These are phyloP conservation scores for Strigops habroptila DNA, from an alignment of 2,113 vertebrate genomes.

Conservation along the genomic window DNA sequence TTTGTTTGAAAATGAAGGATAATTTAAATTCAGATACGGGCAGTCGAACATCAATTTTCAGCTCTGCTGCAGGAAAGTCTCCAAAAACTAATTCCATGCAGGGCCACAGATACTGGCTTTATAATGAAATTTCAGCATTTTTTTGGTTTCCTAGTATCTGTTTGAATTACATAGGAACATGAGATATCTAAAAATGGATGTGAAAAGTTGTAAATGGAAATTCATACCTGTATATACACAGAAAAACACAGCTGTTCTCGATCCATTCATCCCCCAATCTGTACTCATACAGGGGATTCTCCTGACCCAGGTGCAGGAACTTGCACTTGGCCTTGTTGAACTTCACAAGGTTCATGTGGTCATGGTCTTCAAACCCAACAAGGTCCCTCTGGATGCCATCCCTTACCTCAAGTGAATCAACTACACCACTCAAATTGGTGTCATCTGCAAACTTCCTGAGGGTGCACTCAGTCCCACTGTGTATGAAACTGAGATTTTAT, in stretches of 20 bases:
- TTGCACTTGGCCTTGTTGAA: not conserved
- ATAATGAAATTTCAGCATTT: not conserved
- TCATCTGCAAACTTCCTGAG: not conserved
- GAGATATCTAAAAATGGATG: not conserved
- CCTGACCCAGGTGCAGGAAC: not conserved
- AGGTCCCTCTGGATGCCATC: not conserved
- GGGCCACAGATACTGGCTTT: not conserved
- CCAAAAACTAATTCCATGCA: not conserved
- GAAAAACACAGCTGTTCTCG: not conserved
- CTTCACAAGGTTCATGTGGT: not conserved
- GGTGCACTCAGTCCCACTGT: rapidly evolving
- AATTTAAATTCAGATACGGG: not conserved
- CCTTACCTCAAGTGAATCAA: not conserved
- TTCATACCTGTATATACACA: not conserved
- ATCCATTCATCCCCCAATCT: not conserved
- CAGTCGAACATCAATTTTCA: not conserved
- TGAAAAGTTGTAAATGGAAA: not conserved
- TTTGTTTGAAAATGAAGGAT: not conserved
- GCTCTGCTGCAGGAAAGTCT: not conserved
- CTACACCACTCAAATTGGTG: no score
- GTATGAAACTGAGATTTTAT: not conserved
- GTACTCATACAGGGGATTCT: no score
- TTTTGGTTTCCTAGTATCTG: not conserved
- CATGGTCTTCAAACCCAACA: rapidly evolving
- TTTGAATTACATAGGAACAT: not conserved